Evolutionary conservation across 2,113 vertebrate genomes (phyloP), one percentile per base, ranked within the genome.

Genomic region (Quiscalus mexicanus): DNA sequence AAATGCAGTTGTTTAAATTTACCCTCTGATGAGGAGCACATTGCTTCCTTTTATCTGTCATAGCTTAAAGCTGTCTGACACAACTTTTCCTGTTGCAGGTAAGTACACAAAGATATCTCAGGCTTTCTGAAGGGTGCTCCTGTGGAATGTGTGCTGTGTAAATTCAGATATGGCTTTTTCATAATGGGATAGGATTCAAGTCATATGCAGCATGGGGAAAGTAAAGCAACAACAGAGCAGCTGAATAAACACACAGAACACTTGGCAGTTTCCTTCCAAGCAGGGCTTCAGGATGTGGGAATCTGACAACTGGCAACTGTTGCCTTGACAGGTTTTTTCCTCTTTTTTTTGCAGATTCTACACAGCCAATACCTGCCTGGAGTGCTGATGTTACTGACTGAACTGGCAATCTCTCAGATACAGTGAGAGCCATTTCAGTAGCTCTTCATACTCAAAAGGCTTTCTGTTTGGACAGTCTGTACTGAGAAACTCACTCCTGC

Each of bases 331-430:
- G 50, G 25, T 2, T 56, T 59, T 55, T 37, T 77, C 44, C 45
- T 25, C 86, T 73, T 33, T 60, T 27, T 62, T n/a, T 96, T 41
- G 50, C 98, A 99, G 99, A 98, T 99, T 86, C 96, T 98, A 69
- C 98, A 97, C 96, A 98, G 98, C 91, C 97, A 97, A 67, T 98
- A 99, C 92, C 94, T 99, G 92, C 96, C 93, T 52, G 98, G 98
- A 76, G 97, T 99, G 69, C 95, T 99, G 96, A 98, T 97, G 42
- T 97, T 99, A 39, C 98, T 99, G 93, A 99, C 99, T 7, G 99
- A 99, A 97, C 98, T 98, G 27, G 98, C 98, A 13, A 63, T 98
- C 88, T 97, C 97, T 88, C 97, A 98, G 89, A 97, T 98, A 88
- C 93, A 98, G 58, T 98, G 93, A 98, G 49, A 75, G 59, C 59